Evolutionary conservation across 2,113 vertebrate species (phyloP).

Genomic region (Oreochromis tanganicae): DNA sequence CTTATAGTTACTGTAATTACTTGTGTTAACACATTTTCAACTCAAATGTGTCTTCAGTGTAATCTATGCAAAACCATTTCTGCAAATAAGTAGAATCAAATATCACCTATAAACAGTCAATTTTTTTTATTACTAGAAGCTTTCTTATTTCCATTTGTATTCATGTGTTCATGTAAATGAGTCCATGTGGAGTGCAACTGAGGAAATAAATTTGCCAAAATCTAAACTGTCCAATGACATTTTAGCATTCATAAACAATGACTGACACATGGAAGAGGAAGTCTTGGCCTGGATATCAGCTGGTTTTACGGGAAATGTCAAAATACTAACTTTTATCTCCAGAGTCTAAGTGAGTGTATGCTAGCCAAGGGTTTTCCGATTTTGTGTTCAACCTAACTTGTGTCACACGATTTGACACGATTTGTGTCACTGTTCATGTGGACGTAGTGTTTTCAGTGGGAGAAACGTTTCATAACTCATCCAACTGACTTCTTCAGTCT

Average conservation of each 20-base stretch:
- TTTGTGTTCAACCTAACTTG: neutral
- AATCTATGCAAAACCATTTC: accelerated
- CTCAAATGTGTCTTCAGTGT: neutral
- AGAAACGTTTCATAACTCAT: accelerated
- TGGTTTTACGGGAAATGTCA: accelerated
- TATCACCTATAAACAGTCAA: accelerated
- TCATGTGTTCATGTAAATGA: accelerated
- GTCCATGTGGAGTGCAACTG: neutral
- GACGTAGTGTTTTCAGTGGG: accelerated
- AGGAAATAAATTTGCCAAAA: too few species aligned
- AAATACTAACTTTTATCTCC: neutral
- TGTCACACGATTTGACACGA: neutral
- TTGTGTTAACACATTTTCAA: neutral
- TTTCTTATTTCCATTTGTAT: neutral
- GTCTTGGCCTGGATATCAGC: accelerated
- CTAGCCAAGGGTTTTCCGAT: accelerated
- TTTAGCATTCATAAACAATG: neutral
- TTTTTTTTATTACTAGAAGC: neutral
- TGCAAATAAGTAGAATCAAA: neutral
- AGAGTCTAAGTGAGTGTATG: neutral
- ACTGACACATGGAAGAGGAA: accelerated
- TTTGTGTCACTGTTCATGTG: neutral
- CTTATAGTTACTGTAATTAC: accelerated
- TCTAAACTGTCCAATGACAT: neutral
- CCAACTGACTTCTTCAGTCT: accelerated